Evolutionary conservation across 2,113 vertebrate genomes (phyloP), one percentile per base, ranked within the genome.

Genomic region (Hippocampus mohnikei): DNA sequence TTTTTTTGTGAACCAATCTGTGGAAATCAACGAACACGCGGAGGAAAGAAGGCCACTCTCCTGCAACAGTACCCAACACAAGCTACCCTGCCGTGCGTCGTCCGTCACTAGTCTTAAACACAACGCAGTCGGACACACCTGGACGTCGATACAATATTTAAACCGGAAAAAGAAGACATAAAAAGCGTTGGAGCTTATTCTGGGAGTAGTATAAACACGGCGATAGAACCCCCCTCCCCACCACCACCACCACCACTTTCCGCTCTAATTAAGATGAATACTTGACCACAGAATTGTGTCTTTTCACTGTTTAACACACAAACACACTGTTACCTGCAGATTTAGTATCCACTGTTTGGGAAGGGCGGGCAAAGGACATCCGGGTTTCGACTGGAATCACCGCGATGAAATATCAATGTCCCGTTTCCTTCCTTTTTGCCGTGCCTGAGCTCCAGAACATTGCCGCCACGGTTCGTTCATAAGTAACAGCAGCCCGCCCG

Each of bases 381-480:
- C 7, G 41, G 25, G 21, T 60, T 67, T 71, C n/a, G 1, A 1
- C 5, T 58, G n/a, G 5, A 58, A 64, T 66, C 58, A 55, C 40
- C n/a, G 46, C 8, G 8, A 70, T 29, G 15, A 20, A 41, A 53
- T 25, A 6, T 23, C 61, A 68, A 60, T 58, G 63, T 37, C 42
- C 42, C 13, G 5, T 25, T 62, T 44, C 3, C 3, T 15, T 37
- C 18, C 40, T 1, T 44, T 50, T 33, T 21, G 71, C 62, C 27
- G n/a, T 41, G 66, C 29, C 16, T 33, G 20, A 23, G 64, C 29
- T 58, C 20, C 10, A 29, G 27, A 46, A 59, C 25, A 15, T 56
- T 33, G 70, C 61, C 52, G 62, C 53, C 56, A 65, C 16, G 67
- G 70, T 73, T 77, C 25, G 66, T 40, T 60, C 2, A 2, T 29